Evolutionary conservation across 2,888 invertebrate species (phyloP), one percentile per base, ranked within the genome.

Genomic region (Dryadula phaetusa): DNA sequence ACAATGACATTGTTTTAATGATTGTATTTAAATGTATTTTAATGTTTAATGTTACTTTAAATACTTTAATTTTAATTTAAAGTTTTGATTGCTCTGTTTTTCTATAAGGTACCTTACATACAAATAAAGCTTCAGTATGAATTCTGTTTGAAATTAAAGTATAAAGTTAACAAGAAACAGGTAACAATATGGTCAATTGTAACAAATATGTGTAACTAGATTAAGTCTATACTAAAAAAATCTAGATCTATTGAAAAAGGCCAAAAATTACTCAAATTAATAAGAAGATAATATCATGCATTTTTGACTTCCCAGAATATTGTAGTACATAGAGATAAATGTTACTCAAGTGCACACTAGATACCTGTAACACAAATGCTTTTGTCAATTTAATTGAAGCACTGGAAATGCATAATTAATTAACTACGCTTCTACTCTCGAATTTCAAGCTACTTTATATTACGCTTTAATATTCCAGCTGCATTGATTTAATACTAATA

Each of bases 1-100:
- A 44, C n/a, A 32, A 46, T 22, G n/a, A 47, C 8, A 52, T 53
- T 53, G 53, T 63, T 64, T 40, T 18, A 14, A 52, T 44, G 28
- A 49, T 12, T 6, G 6, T 12, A n/a, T 37, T 49, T 62, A n/a
- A 22, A 22, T 46, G 22, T 40, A 8, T 22, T 22, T n/a, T 7
- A 42, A 20, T 16, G 44, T 25, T 25, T n/a, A 16, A 18, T 3
- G n/a, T 42, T n/a, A 16, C n/a, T 42, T 42, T 34, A 14, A 16
- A 42, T 42, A 5, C 0, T 14, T 42, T 42, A 16, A 16, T 37
- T 20, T 44, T n/a, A 44, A 18, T 10, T 44, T 18, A 44, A 8
- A 18, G 0, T 44, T 8, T 18, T 20, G 6, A 3, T 44, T 7
- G 12, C 2, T 37, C 3, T 1, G 37, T 37, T 37, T 37, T 37